Evolutionary conservation across 2,113 vertebrate species (phyloP), one percentile per base, ranked within the genome.

Genomic region (Dasyornis broadbenti): DNA sequence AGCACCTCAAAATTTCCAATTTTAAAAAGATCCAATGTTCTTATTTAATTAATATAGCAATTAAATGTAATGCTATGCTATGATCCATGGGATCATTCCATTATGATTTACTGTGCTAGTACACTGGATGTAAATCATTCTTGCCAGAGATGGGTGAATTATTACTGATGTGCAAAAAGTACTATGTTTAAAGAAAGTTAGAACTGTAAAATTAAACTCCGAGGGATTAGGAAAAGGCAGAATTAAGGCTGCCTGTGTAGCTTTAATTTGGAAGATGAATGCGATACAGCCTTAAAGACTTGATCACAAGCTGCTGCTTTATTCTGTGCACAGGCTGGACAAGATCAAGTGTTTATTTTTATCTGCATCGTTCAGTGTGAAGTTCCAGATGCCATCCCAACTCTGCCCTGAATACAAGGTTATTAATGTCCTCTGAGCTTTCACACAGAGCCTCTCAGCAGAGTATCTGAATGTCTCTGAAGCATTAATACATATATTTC

Each of bases 281-380:
- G 39, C 42, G 53, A 90, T 84, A 56, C 24, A 44, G 56, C 79
- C 90, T 60, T 94, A 75, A 81, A 78, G 69, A 80, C 78, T 84
- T 0, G 3, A 78, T 92, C 53, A 37, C 56, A 92, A 81, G 64
- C 85, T 92, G 77, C 72, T 84, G 13, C 88, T 95, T 94, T 49
- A 88, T 88, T 90, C 85, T 71, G 28, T 93, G 86, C 82, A n/a
- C 49, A 68, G 72, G 56, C 40, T 86, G 77, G 93, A 86, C 90
- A 77, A 95, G 79, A 75, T 93, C 75, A 86, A 95, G 68, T 91
- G 64, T 90, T 96, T 93, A 90, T 92, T 96, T 95, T 96, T 94
- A 89, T 85, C 91, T 91, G 50, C 81, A 49, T 61, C 20, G 0
- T 94, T 96, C 82, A 68, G 44, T 63, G 52, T 91, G 72, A 69